phyloP scores from a whole-genome alignment of 1,140 invertebrate genomes.

The Temnothorax curvispinosus region DNA sequence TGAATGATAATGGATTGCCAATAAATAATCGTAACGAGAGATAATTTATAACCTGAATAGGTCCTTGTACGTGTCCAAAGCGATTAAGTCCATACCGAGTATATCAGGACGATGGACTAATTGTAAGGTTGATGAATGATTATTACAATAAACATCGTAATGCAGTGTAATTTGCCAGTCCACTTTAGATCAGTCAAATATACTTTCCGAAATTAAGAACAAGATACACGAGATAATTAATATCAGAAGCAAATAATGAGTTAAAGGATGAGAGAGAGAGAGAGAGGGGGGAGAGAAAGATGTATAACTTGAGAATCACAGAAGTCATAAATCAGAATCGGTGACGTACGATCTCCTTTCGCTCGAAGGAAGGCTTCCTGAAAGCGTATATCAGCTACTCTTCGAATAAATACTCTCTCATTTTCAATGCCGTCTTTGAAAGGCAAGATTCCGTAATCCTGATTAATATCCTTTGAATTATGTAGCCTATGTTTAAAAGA shows the following conservation, averaged over 20 bases:
- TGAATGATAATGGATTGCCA: slow-evolving; percentile 43
- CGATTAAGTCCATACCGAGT: background rate
- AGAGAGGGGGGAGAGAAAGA: background rate
- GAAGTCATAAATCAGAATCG: slow-evolving; percentile 40
- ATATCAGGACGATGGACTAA: background rate
- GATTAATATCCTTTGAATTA: slow-evolving; percentile 41
- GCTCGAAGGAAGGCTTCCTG: background rate
- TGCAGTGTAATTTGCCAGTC: background rate
- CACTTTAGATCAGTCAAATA: background rate
- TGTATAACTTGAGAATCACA: background rate
- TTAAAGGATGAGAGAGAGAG: background rate
- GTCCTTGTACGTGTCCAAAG: background rate
- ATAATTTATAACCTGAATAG: slow-evolving; percentile 29
- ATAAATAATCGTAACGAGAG: slow-evolving; percentile 49
- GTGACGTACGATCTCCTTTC: background rate
- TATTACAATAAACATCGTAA: background rate
- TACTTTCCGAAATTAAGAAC: background rate
- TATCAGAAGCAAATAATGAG: background rate
- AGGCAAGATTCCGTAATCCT: slow-evolving; percentile 19
- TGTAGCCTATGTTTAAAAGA: background rate
- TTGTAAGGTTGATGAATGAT: background rate
- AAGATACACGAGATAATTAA: background rate
- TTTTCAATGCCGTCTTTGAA: slow-evolving; percentile 11
- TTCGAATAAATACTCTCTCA: slow-evolving; percentile 41
- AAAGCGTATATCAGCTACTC: slow-evolving; percentile 10